Evolutionary conservation across 2,888 invertebrate species (phyloP), one percentile per base, ranked within the genome.

Genomic region (Hirtodrosophila histrioides): DNA sequence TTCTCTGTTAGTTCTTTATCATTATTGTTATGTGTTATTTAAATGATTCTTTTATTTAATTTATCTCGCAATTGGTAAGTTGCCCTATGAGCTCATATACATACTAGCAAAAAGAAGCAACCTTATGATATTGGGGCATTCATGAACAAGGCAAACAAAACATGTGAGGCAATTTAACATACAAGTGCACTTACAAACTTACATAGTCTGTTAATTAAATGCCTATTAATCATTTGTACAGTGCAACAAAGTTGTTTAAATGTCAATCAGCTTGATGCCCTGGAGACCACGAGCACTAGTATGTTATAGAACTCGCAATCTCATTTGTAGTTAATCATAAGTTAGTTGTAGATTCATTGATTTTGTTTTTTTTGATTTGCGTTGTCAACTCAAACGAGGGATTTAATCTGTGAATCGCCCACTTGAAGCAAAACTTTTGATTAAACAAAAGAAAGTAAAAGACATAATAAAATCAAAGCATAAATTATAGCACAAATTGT

Each of bases 181-280:
- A 73, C 68, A 73, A 68, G 63, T 70, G 45, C 46, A 48, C 56
- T 51, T 36, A 37, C 24, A 10, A 29, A 10, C 12, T 37, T 8
- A 39, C 8, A 44, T 11, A 17, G 44, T 58, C 51, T 69, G 69
- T 72, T 63, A 58, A 48, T 23, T 33, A n/a, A 36, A 50, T 31
- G 31, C 31, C 27, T 50, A 58, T 75, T 75, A 58, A 64, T 69
- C 58, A 41, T 35, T 27, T n/a, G 40, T 10, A 17, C 17, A 40
- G 55, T 53, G 11, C 39, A 55, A 44, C 36, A 29, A 61, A 24
- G 53, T 72, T 61, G 9, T 54, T 23, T 24, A 53, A n/a, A 33
- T 49, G 44, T 12, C 58, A 49, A 49, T 53, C 51, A 53, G 6
- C 8, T 41, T 1, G 12, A 43, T 50, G 50, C 9, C 36, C 37